Evolutionary conservation across 2,797 vertebrate genomes (phyloP), one percentile per base, ranked within the genome.

Genomic region (Uromys caudimaculatus): DNA sequence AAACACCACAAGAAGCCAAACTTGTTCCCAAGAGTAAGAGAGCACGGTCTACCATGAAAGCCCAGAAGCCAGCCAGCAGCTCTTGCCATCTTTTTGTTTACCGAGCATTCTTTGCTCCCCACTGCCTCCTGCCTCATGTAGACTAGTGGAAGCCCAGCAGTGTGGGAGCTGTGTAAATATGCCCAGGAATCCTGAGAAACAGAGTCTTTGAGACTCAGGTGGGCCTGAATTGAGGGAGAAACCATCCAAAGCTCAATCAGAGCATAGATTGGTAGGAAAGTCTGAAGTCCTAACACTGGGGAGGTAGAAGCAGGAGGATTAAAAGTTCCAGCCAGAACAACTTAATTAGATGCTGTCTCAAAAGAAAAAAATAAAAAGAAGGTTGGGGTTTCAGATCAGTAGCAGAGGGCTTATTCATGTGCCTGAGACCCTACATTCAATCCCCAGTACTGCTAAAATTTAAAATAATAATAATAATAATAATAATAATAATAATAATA

Each of bases 31-130:
- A 78, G 82, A 81, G 69, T 52, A 10, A 29, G 50, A 21, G 9
- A 67, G 77, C 58, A 47, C 6, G 0, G 8, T 1, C 35, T 21
- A 50, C 44, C 52, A 0, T 0, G 16, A 21, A 35, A 8, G 3
- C 52, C 13, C 27, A 24, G 62, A 54, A n/a, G 92, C 41, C 41
- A 14, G 50, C 76, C 89, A 62, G 76, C 2, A 0, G 69, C 6
- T 82, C 58, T 41, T 11, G 24, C 73, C 62, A 7, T 47, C 79
- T 27, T 38, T 38, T 77, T 9, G 29, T 3, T 12, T 32, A 38
- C 82, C 41, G 29, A 41, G 5, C 29, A 19, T 7, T 17, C 58
- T 2, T 21, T 81, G 60, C 77, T 10, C 77, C 14, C 8, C 7
- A 10, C 60, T 16, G 2, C 12, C 19, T 17, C 32, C 21, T 35